Evolutionary conservation across 2,888 invertebrate genomes (phyloP), one percentile per base, ranked within the genome.

Genomic region (Dicyrtomina minuta): DNA sequence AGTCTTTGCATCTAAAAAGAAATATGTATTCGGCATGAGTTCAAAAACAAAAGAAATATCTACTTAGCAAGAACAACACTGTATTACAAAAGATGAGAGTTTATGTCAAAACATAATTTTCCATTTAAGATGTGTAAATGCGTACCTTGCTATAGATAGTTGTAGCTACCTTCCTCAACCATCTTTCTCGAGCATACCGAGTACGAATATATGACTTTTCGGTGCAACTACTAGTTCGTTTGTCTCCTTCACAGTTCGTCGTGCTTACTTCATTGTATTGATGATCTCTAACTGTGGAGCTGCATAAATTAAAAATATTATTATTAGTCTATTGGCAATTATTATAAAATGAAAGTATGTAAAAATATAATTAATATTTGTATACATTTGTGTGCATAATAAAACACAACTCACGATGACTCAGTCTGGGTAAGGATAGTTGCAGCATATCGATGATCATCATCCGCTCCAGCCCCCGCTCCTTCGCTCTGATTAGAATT

Each of bases 371-470:
- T 22, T 53, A 33, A 15, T 26, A 2, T 17, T 22, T 61, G 27
- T 49, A 49, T 1, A 26, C 2, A 22, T 24, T 53, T 41, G 24
- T 62, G 3, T 51, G 59, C 10, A 2, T n/a, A n/a, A 22, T 53
- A 20, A 44, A 20, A 41, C 39, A 46, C 43, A 15, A 62, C 73
- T 68, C 70, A 75, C 75, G 67, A 75, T 72, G 65, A 65, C 33
- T 68, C 65, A 24, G 66, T 71, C 56, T 77, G 75, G 0, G 72
- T 75, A 6, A 75, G 43, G 51, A 75, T 74, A n/a, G 75, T 74
- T 12, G 76, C 76, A 15, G 76, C 75, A 53, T 77, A 77, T 17
- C 70, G 67, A 70, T 77, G 76, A 66, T 77, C 76, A 44, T 72
- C 72, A 24, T 61, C 53, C 2, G 39, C 46, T n/a, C 22, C 66